Evolutionary conservation across 2,113 vertebrate genomes (phyloP), one percentile per base, ranked within the genome.

Genomic region (Actenoides hombroni): DNA sequence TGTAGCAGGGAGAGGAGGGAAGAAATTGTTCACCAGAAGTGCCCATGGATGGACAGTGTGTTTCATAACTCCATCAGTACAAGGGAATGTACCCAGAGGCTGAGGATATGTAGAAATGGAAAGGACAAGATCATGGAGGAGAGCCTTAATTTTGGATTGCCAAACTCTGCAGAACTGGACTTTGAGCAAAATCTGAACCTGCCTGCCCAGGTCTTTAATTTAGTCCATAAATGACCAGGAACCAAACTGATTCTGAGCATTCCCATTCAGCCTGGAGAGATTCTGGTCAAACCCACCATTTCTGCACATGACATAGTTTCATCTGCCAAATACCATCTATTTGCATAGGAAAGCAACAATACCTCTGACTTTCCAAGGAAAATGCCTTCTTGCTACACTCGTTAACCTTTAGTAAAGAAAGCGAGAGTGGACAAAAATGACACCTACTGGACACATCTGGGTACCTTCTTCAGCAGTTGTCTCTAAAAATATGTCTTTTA

Each of bases 11-110:
- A 21, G 33, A 68, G 59, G 31, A 76, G 11, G 33, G 42, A 60
- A 64, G 26, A 77, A 28, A 23, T 19, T 73, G 14, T 56, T 71
- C 24, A 25, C 20, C 17, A 18, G 15, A 76, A 54, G 2, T 56
- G 16, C 15, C 42, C 13, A 1, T 9, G 13, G 14, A 5, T 44
- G 3, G 1, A 40, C 16, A 23, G 3, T 4, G 2, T 57, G 9
- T 73, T 13, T 83, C 11, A 1, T n/a, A 33, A 13, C 29, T 37
- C 37, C 68, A 83, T 10, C 24, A 56, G 19, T 18, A 42, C 25
- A 64, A 33, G 15, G 9, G 29, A 56, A 60, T 3, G 4, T 68
- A 68, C 7, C 7, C 10, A 67, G 23, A 48, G 12, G 12, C 21
- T 4, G 6, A 79, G 14, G 21, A 20, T 48, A 31, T 2, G 5